Percentiles rank a stretch among this genome's conserved stretches.
phyloP scores from a whole-genome alignment of 2,113 vertebrate species.

The Corythaeola cristata region DNA sequence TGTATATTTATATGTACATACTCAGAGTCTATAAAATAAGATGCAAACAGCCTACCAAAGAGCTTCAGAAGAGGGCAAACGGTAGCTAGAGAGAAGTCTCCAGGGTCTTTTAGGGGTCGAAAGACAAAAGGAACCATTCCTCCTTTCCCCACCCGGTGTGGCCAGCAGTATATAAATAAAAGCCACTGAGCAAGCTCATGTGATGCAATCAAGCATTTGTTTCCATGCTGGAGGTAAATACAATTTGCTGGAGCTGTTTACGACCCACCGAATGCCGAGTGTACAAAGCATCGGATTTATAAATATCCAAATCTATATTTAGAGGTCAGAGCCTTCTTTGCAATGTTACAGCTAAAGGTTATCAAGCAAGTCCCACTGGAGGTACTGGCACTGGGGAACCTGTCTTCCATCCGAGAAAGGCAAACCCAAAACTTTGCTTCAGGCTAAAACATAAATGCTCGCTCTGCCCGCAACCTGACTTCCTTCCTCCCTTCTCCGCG shows the following conservation, averaged over 20 bases:
- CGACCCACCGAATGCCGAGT: neutral
- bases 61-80: neutral
- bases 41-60: neutral
- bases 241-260: conserved; percentile 61
- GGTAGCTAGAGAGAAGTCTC: neutral
- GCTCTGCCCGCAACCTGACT: neutral
- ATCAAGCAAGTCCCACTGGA: conserved; percentile 21
- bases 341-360: conserved; percentile 61
- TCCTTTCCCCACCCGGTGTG: neutral
- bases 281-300: conserved; percentile 55
- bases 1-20: neutral
- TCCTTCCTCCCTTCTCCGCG: neutral
- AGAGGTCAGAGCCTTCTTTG: conserved; percentile 49
- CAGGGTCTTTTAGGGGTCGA: conserved; percentile 10
- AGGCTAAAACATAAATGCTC: conserved; percentile 11
- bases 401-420: neutral
- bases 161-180: conserved; percentile 46
- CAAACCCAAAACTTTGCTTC: neutral
- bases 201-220: conserved; percentile 67
- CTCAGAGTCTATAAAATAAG: neutral
- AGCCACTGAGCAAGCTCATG: conserved; percentile 50
- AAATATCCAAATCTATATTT: conserved; percentile 71
- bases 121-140: neutral
- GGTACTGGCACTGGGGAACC: neutral
- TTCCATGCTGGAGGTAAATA: conserved; percentile 68